Evolutionary conservation across 1,140 invertebrate species (phyloP).

Genomic region (Propsilocerus akamusi): DNA sequence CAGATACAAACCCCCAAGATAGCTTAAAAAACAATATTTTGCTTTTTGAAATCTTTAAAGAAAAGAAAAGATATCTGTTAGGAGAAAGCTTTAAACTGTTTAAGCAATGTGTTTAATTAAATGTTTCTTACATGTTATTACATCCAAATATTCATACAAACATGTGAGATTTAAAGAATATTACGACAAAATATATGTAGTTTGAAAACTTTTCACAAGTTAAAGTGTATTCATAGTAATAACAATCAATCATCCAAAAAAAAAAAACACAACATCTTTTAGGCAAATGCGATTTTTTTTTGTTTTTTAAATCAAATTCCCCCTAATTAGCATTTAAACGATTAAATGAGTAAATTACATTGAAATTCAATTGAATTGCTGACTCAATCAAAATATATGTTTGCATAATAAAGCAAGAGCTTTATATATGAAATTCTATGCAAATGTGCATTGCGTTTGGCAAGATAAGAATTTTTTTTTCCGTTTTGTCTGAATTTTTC

Average conservation of each 20-base stretch:
- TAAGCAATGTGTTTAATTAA: too few species aligned
- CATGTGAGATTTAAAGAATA: too few species aligned
- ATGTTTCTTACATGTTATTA: too few species aligned
- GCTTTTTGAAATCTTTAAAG: too few species aligned
- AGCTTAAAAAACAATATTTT: neutral
- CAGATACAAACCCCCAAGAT: constrained; percentile 2
- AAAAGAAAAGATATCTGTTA: neutral
- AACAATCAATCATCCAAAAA: neutral
- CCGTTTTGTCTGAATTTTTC: too few species aligned
- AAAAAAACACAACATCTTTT: neutral
- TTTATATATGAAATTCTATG: too few species aligned
- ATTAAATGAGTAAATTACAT: neutral
- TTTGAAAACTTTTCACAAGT: too few species aligned
- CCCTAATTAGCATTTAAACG: neutral
- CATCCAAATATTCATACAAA: too few species aligned
- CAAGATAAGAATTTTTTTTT: too few species aligned
- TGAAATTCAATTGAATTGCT: constrained; percentile 3
- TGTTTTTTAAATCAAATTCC: neutral
- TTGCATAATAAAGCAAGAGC: neutral
- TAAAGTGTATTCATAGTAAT: constrained; percentile 2
- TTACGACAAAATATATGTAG: too few species aligned
- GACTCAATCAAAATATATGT: constrained; percentile 4
- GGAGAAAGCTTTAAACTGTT: neutral
- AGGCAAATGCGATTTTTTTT: constrained; percentile 3
- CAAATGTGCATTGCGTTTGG: too few species aligned